Base-by-base conservation (phyloP, 2,888 invertebrate species). In the Aleiodes leptofemur region DNA sequence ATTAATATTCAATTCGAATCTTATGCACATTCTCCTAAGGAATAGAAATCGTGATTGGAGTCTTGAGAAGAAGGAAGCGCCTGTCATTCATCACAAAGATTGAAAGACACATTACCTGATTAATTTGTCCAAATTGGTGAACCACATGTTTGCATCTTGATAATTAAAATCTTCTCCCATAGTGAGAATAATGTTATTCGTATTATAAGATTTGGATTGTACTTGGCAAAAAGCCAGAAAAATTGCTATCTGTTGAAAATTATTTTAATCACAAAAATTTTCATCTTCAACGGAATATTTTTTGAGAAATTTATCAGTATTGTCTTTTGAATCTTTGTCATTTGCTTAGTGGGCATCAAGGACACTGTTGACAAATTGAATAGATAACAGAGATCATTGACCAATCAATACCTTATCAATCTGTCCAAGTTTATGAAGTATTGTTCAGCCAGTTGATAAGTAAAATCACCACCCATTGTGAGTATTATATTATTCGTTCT, bases 111-210 rank as follows among this genome's bases (percentile, higher is more conserved):
- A 93, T 92, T 93, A 96, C 94, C 93, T 91, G 81, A 98, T 97
- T 13, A 98, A 91, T 86, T 95, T 96, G 87, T 98, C 98, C 90
- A 98, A 90, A 88, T 97, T 97, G 80, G 91, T 93, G 90, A 92
- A 98, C 94, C 96, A 96, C 90, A 93, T 92, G 23, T 90, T 90
- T 0, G 95, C 94, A 78, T 93, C 92, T 88, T 95, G 95, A 87
- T 96, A 98, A 83, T 95, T 93, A 87, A 98, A 98, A 90, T 98
- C 98, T 81, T 96, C 95, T 0, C 98, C 98, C 97, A 97, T 97
- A 0, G 97, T 96, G 69, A 97, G 91, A 81, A 97, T 92, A n/a
- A 97, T 90, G 86, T 97, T 95, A 78, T 94, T 93, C 0, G 95
- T 94, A 76, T 85, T 84, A 87, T 94, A 95, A 0, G 84, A 86